Conservation (phyloP, 1,140 invertebrate genomes). For the Liolophura sinensis region DNA sequence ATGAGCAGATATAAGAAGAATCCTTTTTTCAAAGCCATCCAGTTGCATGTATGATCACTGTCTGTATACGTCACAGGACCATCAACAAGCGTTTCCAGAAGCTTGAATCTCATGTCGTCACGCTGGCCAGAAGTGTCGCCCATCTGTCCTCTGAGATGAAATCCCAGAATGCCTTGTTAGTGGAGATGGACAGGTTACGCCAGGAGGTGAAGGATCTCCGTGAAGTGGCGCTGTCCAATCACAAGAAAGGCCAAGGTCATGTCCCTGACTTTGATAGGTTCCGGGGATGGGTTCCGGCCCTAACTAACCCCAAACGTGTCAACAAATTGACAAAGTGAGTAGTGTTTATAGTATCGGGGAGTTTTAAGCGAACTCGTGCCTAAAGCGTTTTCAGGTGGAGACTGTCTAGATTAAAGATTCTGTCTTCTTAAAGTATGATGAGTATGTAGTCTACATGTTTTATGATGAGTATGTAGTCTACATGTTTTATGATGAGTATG, state of each 20-base stretch:
- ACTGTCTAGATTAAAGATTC: slow-evolving; percentile 2
- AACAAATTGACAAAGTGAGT: slow-evolving; percentile 61
- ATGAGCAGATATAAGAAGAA: slow-evolving; percentile 74
- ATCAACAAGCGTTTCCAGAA: slow-evolving; percentile 85
- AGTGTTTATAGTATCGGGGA: too few species aligned
- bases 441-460: not conserved
- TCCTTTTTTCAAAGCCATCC: slow-evolving; percentile 64
- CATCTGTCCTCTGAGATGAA: slow-evolving; percentile 91
- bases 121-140: slow-evolving; percentile 87
- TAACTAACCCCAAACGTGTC: slow-evolving; percentile 72
- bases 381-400: not conserved
- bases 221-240: slow-evolving; percentile 52
- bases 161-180: slow-evolving; percentile 84
- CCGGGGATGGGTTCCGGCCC: slow-evolving; percentile 57
- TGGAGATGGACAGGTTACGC: slow-evolving; percentile 86
- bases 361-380: not conserved
- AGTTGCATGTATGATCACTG: slow-evolving; percentile 15
- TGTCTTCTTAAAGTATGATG: not conserved
- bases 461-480: slow-evolving; percentile 4
- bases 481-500: not conserved
- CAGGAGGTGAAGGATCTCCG: slow-evolving; percentile 80
- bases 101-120: slow-evolving; percentile 89
- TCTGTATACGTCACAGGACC: slow-evolving; percentile 68
- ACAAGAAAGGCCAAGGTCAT: slow-evolving; percentile 4
- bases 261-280: slow-evolving; percentile 49